Evolutionary conservation across 2,113 vertebrate genomes (phyloP).

Genomic region (Ceratotherium simum): DNA sequence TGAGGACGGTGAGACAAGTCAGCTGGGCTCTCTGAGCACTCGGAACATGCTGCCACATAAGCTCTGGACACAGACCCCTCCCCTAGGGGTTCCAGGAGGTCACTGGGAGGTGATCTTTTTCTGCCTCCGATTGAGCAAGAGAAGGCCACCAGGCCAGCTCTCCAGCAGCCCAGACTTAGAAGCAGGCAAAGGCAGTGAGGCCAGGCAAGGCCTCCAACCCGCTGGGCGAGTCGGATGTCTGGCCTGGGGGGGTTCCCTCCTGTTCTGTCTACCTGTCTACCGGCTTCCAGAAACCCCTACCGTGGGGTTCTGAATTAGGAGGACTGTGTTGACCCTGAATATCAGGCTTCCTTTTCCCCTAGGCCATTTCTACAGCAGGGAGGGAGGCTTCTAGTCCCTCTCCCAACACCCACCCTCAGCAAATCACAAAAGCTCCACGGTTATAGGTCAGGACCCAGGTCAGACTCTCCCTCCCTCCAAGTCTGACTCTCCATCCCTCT

Average conservation of each 20-base stretch:
- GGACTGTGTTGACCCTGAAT: conserved; percentile 27
- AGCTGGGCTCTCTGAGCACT: not conserved
- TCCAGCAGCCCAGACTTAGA: conserved; percentile 12
- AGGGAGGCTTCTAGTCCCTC: not conserved
- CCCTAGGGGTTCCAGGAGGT: not conserved
- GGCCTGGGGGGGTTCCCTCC: not conserved
- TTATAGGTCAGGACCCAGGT: conserved; percentile 72
- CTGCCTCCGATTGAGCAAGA: conserved; percentile 52
- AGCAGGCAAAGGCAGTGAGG: not conserved
- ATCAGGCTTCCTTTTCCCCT: conserved; percentile 48
- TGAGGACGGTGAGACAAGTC: not conserved
- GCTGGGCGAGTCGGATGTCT: not conserved
- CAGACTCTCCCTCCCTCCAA: conserved; percentile 61
- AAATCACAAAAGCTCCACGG: conserved; percentile 42
- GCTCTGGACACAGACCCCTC: not conserved
- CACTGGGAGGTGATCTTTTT: conserved; percentile 62
- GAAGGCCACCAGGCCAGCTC: not conserved
- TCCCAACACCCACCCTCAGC: not conserved
- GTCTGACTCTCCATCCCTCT: conserved; percentile 41
- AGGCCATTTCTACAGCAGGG: not conserved
- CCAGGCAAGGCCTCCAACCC: not conserved
- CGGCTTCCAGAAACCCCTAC: conserved; percentile 41
- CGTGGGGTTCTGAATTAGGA: conserved; percentile 29
- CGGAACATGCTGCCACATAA: not conserved
- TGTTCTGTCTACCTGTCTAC: not conserved